Percentiles rank a stretch among this genome's conserved stretches.
Conservation (phyloP, 2,113 vertebrate species). For the Oncorhynchus clarkii region DNA sequence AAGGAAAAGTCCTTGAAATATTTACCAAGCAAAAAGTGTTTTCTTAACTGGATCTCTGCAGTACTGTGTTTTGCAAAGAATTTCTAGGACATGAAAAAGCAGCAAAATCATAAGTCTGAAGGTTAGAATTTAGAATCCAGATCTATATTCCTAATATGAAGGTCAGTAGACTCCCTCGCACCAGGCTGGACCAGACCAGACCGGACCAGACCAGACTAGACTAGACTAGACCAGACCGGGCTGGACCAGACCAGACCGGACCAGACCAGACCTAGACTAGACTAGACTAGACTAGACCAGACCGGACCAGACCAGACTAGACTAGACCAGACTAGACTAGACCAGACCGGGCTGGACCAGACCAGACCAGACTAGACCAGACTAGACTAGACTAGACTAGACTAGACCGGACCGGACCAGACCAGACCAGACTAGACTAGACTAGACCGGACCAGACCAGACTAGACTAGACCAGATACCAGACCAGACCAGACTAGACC, state of each 20-base stretch:
- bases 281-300: too few relatives aligned
- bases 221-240: background rate
- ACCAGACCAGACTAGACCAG: rapidly evolving
- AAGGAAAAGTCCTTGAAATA: background rate
- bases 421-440: too few relatives aligned
- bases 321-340: too few relatives aligned
- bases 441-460: too few relatives aligned
- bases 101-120: constrained; percentile 18
- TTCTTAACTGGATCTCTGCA: background rate
- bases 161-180: background rate
- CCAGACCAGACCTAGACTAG: rapidly evolving
- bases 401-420: too few relatives aligned
- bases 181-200: background rate
- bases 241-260: too few relatives aligned
- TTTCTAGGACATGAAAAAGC: constrained; percentile 22
- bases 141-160: constrained; percentile 27
- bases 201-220: background rate
- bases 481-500: too few relatives aligned
- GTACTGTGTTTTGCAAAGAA: background rate
- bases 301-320: too few relatives aligned
- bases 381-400: too few relatives aligned
- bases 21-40: background rate
- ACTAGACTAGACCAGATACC: too few relatives aligned
- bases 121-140: constrained; percentile 19
- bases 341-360: rapidly evolving